A percentile compares a stretch with the other conserved stretches of the same genome.
Conservation (phyloP, 2,113 vertebrate species). For the Upupa epops region DNA sequence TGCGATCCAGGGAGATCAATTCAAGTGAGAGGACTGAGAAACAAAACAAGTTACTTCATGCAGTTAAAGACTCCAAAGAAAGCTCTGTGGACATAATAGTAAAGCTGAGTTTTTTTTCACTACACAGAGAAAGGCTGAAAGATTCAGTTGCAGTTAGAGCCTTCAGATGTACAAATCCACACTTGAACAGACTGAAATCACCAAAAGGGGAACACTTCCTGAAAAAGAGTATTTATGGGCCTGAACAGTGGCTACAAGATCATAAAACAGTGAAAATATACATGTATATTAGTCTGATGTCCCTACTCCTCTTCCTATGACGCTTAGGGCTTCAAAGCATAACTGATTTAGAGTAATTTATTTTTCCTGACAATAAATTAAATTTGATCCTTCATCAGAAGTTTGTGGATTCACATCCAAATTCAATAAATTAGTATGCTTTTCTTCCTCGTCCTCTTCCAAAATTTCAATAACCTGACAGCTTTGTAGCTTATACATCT, state of each 20-base stretch:
- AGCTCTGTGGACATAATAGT: not conserved
- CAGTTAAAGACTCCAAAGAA: not conserved
- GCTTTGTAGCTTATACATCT: not conserved
- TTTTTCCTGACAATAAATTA: not conserved
- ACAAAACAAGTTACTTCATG: not conserved
- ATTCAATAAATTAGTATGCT: not conserved
- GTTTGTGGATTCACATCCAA: not conserved
- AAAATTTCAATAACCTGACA: not conserved
- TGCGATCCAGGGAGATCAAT: not conserved
- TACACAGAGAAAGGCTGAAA: not conserved
- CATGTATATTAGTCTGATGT: not conserved
- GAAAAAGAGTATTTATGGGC: not conserved
- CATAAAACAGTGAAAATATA: not conserved
- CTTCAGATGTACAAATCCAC: not conserved
- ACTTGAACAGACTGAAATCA: not conserved
- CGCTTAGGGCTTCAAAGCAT: not conserved
- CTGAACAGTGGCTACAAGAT: not conserved
- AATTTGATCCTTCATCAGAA: not conserved
- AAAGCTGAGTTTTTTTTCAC: not conserved
- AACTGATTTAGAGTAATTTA: not conserved
- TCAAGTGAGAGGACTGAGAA: not conserved
- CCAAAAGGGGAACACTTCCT: not conserved
- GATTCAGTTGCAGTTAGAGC: not conserved
- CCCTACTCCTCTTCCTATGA: not conserved
- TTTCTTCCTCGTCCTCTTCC: not conserved